phyloP scores from a whole-genome alignment of 2,888 invertebrate species.

The Operophtera brumata region DNA sequence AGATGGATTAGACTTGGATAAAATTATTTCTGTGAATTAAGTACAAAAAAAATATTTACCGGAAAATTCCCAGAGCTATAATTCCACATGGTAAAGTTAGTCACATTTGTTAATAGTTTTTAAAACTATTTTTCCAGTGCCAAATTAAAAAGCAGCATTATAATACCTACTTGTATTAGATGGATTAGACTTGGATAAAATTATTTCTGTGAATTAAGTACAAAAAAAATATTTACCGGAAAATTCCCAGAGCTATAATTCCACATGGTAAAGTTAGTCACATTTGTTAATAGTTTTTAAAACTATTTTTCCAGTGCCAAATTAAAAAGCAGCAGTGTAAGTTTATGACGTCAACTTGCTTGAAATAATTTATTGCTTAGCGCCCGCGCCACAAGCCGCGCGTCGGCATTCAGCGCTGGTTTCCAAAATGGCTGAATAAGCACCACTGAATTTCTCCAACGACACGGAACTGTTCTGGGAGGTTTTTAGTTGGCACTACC shows the following conservation, averaged over 20 bases:
- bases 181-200: too few relatives aligned
- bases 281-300: slow-evolving; percentile 18
- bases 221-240: too few relatives aligned
- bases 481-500: too few relatives aligned
- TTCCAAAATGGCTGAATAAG: slow-evolving; percentile 27
- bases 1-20: too few relatives aligned
- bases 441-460: slow-evolving; percentile 29
- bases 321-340: slow-evolving; percentile 28
- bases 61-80: background rate
- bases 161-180: too few relatives aligned
- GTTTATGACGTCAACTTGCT: slow-evolving; percentile 42
- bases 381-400: too few relatives aligned
- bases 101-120: slow-evolving; percentile 19
- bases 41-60: too few relatives aligned
- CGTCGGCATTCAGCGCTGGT: slow-evolving; percentile 20
- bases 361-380: slow-evolving; percentile 52
- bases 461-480: background rate
- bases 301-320: slow-evolving; percentile 18
- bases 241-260: background rate
- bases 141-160: too few relatives aligned
- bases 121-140: slow-evolving; percentile 11
- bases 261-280: slow-evolving; percentile 9
- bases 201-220: too few relatives aligned
- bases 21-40: too few relatives aligned
- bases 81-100: slow-evolving; percentile 7